These are phyloP conservation scores for Polydrusus cervinus DNA, from an alignment of 2,888 invertebrate genomes.

Conservation along the genomic window DNA sequence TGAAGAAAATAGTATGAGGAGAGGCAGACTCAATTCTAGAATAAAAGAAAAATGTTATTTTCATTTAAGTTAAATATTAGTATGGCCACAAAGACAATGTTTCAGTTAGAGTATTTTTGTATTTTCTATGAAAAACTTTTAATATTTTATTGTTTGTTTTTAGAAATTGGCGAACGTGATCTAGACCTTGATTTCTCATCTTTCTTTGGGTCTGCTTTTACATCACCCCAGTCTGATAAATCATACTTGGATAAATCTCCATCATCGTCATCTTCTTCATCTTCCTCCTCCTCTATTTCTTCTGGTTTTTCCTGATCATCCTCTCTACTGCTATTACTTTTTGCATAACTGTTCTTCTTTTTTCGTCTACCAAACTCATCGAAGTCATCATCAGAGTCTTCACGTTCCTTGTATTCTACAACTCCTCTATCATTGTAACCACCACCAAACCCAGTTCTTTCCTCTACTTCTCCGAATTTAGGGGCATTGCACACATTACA, in stretches of 20 bases:
- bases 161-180: slow-evolving; percentile 51
- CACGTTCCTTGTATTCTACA: slow-evolving; percentile 94
- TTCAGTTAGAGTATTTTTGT: slow-evolving; percentile 8
- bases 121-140: slow-evolving; percentile 6
- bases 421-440: slow-evolving; percentile 97
- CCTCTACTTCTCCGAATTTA: slow-evolving; percentile 94
- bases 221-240: slow-evolving; percentile 74
- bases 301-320: slow-evolving; percentile 49
- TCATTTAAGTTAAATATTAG: background rate
- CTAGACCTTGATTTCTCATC: slow-evolving; percentile 61
- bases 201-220: slow-evolving; percentile 57
- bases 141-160: slow-evolving; percentile 30
- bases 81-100: background rate
- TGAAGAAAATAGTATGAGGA: too few species aligned
- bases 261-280: slow-evolving; percentile 73
- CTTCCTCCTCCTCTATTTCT: slow-evolving; percentile 63
- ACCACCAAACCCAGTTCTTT: slow-evolving; percentile 86
- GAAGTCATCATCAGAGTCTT: slow-evolving; percentile 90
- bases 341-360: slow-evolving; percentile 59
- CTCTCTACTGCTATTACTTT: slow-evolving; percentile 50
- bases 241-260: slow-evolving; percentile 76
- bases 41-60: background rate
- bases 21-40: too few species aligned
- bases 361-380: slow-evolving; percentile 81
- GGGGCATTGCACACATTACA: slow-evolving; percentile 99